These are phyloP conservation scores for Syrphus vitripennis DNA, from an alignment of 2,888 invertebrate genomes.

Conservation along the genomic window DNA sequence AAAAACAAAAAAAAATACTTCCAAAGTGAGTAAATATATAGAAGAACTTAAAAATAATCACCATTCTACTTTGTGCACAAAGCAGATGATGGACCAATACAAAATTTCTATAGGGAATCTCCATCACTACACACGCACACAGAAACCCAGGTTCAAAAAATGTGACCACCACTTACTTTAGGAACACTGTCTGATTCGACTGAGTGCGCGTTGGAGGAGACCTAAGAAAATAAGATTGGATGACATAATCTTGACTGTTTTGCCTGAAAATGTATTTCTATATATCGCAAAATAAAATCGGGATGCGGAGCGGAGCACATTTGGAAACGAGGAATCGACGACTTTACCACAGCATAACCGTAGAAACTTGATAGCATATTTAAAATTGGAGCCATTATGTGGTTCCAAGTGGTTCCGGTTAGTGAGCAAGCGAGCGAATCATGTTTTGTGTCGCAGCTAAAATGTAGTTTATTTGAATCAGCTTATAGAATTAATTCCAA, in stretches of 20 bases:
- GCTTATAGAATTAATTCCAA: slow-evolving; percentile 60
- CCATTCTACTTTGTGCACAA: slow-evolving; percentile 35
- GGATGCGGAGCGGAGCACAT: not conserved
- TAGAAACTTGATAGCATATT: slow-evolving; percentile 58
- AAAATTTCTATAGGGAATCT: slow-evolving; percentile 6
- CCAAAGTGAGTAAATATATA: not conserved
- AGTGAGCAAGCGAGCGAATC: slow-evolving; percentile 70
- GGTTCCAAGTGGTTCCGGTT: slow-evolving; percentile 68
- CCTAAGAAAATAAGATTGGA: slow-evolving; percentile 22
- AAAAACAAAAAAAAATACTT: slow-evolving; percentile 1
- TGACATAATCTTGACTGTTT: slow-evolving; percentile 38
- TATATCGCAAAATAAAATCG: not conserved
- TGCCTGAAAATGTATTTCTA: not conserved
- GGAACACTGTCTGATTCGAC: not conserved
- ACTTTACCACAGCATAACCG: not conserved
- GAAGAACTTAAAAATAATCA: slow-evolving; percentile 27
- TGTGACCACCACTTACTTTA: not conserved
- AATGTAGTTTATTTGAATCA: slow-evolving; percentile 61
- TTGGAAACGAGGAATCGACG: not conserved
- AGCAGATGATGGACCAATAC: slow-evolving; percentile 60
- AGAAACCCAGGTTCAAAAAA: not conserved
- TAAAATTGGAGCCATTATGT: slow-evolving; percentile 63
- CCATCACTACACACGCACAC: not conserved
- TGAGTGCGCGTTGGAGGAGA: slow-evolving; percentile 24
- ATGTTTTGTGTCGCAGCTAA: slow-evolving; percentile 60